These are phyloP conservation scores for Octomys mimax DNA, from an alignment of 2,797 vertebrate genomes.

Conservation along the genomic window DNA sequence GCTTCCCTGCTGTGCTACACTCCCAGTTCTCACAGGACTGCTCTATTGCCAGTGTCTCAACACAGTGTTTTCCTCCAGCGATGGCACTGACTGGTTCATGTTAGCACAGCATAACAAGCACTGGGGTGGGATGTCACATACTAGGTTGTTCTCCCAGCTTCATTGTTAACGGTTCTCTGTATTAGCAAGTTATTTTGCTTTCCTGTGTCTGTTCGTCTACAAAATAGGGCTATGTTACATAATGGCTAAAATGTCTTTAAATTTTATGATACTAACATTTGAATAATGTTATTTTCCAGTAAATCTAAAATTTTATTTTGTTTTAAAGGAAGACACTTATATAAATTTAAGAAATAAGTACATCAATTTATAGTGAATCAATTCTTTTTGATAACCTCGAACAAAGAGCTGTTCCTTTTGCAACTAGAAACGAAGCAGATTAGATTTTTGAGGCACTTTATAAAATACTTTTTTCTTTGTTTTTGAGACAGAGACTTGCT, in stretches of 20 bases:
- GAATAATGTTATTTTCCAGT: neutral
- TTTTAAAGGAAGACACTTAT: constrained; percentile 58
- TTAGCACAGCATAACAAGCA: neutral
- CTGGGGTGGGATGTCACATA: neutral
- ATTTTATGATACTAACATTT: neutral
- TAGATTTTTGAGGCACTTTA: constrained; percentile 11
- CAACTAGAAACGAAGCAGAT: constrained; percentile 33
- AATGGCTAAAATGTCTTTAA: neutral
- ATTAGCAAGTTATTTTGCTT: constrained; percentile 26
- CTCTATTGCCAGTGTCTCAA: neutral
- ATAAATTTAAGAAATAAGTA: constrained; percentile 51
- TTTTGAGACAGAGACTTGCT: neutral
- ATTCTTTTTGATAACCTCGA: constrained; percentile 10
- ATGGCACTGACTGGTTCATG: neutral
- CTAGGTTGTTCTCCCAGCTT: neutral
- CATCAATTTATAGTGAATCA: constrained; percentile 16
- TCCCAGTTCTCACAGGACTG: neutral
- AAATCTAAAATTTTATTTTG: neutral
- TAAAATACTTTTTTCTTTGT: neutral
- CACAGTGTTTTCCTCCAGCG: neutral
- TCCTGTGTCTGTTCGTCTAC: neutral
- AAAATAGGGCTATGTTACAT: neutral
- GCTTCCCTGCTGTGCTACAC: no score
- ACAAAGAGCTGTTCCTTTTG: constrained; percentile 11
- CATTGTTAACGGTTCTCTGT: neutral